Conservation (phyloP, 2,888 invertebrate species). For the Leucoma salicis region DNA sequence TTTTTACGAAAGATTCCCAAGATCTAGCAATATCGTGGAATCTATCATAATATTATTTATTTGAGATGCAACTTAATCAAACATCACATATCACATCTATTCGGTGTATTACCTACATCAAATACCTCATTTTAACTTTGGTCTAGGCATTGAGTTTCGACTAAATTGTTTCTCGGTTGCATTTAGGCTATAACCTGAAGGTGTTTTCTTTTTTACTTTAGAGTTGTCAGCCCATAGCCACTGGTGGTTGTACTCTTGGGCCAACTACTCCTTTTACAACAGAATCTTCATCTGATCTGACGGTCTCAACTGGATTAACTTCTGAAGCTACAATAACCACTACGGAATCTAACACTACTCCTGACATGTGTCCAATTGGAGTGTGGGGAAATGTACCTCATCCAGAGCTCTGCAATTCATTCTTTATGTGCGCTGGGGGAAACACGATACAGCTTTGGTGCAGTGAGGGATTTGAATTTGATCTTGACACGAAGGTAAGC, state of each 20-base stretch:
- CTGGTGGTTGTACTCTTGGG: constrained; percentile 1
- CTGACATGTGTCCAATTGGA: constrained; percentile 35
- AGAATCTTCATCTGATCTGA: neutral
- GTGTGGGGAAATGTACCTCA: constrained; percentile 44
- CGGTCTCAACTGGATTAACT: neutral
- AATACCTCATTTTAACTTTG: too few relatives aligned
- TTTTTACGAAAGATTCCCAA: too few relatives aligned
- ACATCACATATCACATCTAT: too few relatives aligned
- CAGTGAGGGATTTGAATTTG: constrained; percentile 41
- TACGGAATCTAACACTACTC: constrained; percentile 8
- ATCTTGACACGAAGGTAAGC: constrained; percentile 27
- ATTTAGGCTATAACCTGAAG: too few relatives aligned
- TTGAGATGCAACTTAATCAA: too few relatives aligned
- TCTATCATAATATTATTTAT: too few relatives aligned
- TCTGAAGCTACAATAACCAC: neutral
- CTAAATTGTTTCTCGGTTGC: neutral
- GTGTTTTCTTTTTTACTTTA: neutral
- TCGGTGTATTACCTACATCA: too few relatives aligned
- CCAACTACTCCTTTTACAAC: neutral
- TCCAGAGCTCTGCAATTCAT: constrained; percentile 42
- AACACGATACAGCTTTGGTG: constrained; percentile 37
- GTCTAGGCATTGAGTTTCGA: too few relatives aligned
- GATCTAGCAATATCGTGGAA: too few relatives aligned
- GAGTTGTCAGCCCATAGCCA: neutral
- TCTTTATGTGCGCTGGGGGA: constrained; percentile 46